phyloP scores from a whole-genome alignment of 2,797 vertebrate species.

The Clarias platycephalus region DNA sequence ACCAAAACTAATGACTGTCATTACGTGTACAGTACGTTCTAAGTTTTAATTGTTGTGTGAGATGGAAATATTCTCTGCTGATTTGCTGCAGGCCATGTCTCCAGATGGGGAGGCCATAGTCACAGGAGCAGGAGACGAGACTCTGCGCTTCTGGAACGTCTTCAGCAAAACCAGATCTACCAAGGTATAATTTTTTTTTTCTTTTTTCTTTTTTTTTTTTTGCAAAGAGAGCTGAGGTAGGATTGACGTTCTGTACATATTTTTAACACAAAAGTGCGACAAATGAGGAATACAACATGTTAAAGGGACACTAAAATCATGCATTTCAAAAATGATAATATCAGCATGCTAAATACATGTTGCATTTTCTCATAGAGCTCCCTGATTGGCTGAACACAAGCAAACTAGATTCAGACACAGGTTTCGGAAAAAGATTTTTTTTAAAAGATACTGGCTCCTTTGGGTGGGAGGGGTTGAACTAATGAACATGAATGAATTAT shows the following conservation, averaged over 20 bases:
- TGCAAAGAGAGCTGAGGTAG: neutral
- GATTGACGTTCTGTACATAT: neutral
- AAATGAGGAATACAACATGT: neutral
- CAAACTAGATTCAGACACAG: neutral
- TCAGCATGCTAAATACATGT: neutral
- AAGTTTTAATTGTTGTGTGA: neutral
- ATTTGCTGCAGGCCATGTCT: conserved; percentile 87
- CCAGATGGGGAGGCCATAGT: conserved; percentile 98
- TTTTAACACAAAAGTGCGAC: neutral
- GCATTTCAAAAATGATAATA: neutral
- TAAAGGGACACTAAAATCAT: too few relatives aligned
- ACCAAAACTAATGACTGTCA: neutral
- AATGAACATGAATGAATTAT: conserved; percentile 27
- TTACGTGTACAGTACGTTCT: too few relatives aligned
- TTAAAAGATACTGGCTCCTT: too few relatives aligned
- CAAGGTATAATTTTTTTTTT: conserved; percentile 76
- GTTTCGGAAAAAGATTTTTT: conserved; percentile 5
- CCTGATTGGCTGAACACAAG: neutral
- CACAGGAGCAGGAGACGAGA: conserved; percentile 96
- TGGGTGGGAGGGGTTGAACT: neutral
- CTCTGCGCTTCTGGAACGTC: conserved; percentile 96
- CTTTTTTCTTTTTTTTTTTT: too few relatives aligned
- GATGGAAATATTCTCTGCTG: conserved; percentile 9
- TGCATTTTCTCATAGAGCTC: neutral
- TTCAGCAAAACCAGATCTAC: conserved; percentile 98